phyloP scores from a whole-genome alignment of 2,888 invertebrate species.

The Thymelicus lineola region DNA sequence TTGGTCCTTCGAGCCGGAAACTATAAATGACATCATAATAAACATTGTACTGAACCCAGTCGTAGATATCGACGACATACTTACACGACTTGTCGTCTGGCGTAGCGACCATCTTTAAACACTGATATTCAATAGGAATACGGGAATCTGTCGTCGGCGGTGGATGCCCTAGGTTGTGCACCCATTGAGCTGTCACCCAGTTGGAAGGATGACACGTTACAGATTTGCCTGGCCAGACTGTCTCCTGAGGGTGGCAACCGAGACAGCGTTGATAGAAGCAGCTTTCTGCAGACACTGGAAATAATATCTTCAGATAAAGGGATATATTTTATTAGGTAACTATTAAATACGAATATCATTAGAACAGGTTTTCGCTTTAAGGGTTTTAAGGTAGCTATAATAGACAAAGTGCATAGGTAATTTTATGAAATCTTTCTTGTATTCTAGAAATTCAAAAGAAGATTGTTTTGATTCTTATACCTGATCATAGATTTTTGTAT shows the following conservation, averaged over 20 bases:
- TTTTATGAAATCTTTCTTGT: neutral
- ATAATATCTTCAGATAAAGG: neutral
- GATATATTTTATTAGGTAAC: neutral
- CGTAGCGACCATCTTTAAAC: constrained; percentile 77
- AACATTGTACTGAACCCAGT: constrained; percentile 5
- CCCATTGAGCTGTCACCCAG: constrained; percentile 76
- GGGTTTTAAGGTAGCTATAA: too few relatives aligned
- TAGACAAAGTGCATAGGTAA: neutral
- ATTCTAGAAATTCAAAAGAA: too few relatives aligned
- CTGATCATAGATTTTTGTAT: too few relatives aligned
- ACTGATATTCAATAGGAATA: constrained; percentile 72
- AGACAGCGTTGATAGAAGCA: constrained; percentile 74
- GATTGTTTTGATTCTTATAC: too few relatives aligned
- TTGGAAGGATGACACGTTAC: constrained; percentile 69
- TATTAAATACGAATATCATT: too few relatives aligned
- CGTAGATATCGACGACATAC: constrained; percentile 42
- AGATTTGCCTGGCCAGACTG: constrained; percentile 53
- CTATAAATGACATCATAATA: constrained; percentile 30
- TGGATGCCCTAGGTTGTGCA: constrained; percentile 74
- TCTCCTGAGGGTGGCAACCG: constrained; percentile 68
- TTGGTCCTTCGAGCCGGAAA: constrained; percentile 12
- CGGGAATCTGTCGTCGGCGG: constrained; percentile 73
- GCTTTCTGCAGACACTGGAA: constrained; percentile 66
- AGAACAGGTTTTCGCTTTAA: too few relatives aligned
- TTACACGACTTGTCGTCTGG: constrained; percentile 78